Evolutionary conservation across 2,888 invertebrate genomes (phyloP), one percentile per base, ranked within the genome.

Genomic region (Steinernema hermaphroditum): DNA sequence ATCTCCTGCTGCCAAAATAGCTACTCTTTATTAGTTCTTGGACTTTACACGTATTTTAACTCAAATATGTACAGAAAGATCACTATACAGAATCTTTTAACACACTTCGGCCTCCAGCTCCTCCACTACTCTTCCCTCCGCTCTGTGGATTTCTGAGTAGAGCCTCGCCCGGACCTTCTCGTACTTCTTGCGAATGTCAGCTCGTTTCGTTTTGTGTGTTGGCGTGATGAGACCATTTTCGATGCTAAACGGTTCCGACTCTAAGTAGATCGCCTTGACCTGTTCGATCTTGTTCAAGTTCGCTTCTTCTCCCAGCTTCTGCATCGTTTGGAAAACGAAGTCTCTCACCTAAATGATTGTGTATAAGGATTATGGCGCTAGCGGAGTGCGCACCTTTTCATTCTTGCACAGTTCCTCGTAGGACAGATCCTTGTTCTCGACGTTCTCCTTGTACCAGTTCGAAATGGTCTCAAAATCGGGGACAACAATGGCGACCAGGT

Each of bases 201-300:
- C 83, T 70, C 84, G 73, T 73, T 84, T 84, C 8, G 83, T 92
- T 90, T 96, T 97, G 89, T 95, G 91, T 37, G 96, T 96, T 70
- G 96, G 96, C 50, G 96, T 97, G 68, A 97, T 90, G 70, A 97
- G 91, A 76, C 94, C 95, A 88, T 97, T 96, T 89, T 96, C 95
- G 72, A 96, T 92, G 75, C 94, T 94, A 90, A 97, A 96, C 81
- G 93, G 93, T 88, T 96, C 96, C 27, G 94, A 93, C 88, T 94
- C 94, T 74, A 97, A 89, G 87, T 94, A 93, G 78, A 96, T 92
- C 87, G 95, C 95, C 89, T 16, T 22, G 6, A 95, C 96, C 91
- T 96, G 95, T 90, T 97, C 97, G 88, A 96, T 96, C 24, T 94
- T 94, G 89, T 94, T 95, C 49, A 97, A 90, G 44, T 94, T 94